Conservation (phyloP, 2,113 vertebrate genomes). For the Myiozetetes cayanensis region DNA sequence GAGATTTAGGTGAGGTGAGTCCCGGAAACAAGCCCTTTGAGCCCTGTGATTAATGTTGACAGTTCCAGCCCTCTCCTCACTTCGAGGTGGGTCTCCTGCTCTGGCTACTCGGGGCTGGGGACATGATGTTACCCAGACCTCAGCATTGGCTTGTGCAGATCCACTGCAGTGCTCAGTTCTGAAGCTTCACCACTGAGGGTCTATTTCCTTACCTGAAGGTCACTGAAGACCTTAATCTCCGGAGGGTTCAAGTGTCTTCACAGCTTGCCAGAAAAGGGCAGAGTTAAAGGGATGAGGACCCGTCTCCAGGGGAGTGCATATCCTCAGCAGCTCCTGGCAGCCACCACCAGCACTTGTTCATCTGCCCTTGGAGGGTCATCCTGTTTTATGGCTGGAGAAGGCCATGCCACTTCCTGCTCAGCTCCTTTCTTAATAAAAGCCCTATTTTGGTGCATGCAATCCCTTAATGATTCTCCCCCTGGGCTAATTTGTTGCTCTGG, state of each 20-base stretch:
- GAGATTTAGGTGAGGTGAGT: background rate
- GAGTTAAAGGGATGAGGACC: rapidly evolving
- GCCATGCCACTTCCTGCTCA: background rate
- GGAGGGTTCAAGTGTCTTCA: no score
- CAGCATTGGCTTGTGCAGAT: background rate
- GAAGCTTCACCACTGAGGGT: background rate
- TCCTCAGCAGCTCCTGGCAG: background rate
- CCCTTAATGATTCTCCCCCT: background rate
- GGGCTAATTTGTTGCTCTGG: background rate
- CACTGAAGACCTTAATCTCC: background rate
- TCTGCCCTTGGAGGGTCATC: background rate
- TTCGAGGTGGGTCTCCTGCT: rapidly evolving
- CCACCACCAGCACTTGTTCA: rapidly evolving
- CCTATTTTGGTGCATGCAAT: background rate
- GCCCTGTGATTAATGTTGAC: background rate
- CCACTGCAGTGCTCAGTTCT: background rate
- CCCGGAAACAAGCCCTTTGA: background rate
- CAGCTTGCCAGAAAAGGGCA: background rate
- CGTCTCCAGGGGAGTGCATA: rapidly evolving
- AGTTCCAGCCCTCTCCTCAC: background rate
- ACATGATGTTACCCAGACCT: background rate
- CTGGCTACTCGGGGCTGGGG: background rate
- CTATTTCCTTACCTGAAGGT: background rate
- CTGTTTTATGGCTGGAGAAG: background rate
- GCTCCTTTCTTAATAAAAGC: background rate